Base-by-base conservation (phyloP, 2,797 vertebrate genomes). In the Enoplosus armatus region DNA sequence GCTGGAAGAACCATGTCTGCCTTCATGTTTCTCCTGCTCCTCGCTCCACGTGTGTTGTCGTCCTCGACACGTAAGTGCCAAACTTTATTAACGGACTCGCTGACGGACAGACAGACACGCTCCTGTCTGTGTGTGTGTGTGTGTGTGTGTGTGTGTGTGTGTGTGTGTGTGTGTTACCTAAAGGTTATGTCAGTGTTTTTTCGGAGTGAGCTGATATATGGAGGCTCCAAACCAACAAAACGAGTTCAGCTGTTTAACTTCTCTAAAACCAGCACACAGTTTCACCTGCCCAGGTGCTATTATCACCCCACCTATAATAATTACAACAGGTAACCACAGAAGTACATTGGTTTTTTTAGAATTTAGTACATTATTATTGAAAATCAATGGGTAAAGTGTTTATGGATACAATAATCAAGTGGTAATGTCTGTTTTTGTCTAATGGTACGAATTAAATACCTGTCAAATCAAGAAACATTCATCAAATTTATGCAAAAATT, bases 21-120 rank as follows among this genome's bases (percentile, higher is more conserved):
- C 87, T 77, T 82, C 75, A 53, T 75, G 75, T 72, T 89, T 20
- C 53, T 87, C 68, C 84, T 93, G 54, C 81, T 94, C 58, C 58
- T 94, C 11, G 75, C 80, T 80, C 91, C 92, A 70, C 87, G 72
- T 53, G 87, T 80, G 83, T 68, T 90, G 47, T 51, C 90, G 75
- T 92, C 93, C 66, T 81, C 80, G 27, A 83, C 85, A 48, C 90
- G 95, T 96, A 88, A 95, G 95, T 95, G 94, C 56, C 55, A 48
- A 78, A 84, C 75, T 84, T 75, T 60, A 20, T 37, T 2, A 9
- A 24, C 35, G 2, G 22, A 43, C 54, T 5, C 12, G 48, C 27
- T 6, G n/a, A 51, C 48, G 9, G 9, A n/a, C 47, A 24, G 20
- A 31, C 51, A 63, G 27, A 14, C n/a, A n/a, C n/a, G n/a, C n/a